Percentiles rank a stretch among this genome's conserved stretches.
phyloP scores from a whole-genome alignment of 2,113 vertebrate species.

The Chloropsis hardwickii region DNA sequence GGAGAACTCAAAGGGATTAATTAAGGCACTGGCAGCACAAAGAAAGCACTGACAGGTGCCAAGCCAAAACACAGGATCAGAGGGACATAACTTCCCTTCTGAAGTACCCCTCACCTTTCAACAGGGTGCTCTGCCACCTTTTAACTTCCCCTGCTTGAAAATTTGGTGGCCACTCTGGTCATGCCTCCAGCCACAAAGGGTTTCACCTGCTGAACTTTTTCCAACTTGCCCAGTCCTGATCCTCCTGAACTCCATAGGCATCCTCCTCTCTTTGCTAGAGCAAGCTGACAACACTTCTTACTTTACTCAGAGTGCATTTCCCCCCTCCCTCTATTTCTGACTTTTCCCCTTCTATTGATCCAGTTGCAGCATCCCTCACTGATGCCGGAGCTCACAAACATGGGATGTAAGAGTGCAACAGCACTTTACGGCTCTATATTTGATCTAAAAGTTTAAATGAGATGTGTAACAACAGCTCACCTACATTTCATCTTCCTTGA shows the following conservation, averaged over 20 bases:
- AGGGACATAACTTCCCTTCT: background rate
- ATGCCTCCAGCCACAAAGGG: background rate
- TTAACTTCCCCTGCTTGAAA: background rate
- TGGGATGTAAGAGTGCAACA: background rate
- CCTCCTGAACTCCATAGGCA: background rate
- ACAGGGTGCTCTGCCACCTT: background rate
- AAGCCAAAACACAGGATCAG: background rate
- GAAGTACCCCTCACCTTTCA: background rate
- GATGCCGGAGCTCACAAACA: background rate
- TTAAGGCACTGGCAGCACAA: background rate
- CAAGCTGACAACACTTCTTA: background rate
- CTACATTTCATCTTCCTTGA: background rate
- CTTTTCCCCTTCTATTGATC: background rate
- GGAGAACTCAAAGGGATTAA: background rate
- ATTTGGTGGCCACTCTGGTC: background rate
- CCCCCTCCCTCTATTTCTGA: background rate
- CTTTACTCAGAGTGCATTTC: background rate
- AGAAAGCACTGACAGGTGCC: background rate
- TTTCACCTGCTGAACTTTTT: background rate
- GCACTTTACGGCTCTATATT: background rate
- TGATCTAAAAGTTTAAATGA: background rate
- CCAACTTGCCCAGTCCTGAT: background rate
- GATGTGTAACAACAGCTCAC: background rate
- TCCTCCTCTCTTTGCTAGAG: background rate
- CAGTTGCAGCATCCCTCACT: background rate